Base-by-base conservation (phyloP, 92 coral and sea anemone genomes). In the Plumapathes pennacea region DNA sequence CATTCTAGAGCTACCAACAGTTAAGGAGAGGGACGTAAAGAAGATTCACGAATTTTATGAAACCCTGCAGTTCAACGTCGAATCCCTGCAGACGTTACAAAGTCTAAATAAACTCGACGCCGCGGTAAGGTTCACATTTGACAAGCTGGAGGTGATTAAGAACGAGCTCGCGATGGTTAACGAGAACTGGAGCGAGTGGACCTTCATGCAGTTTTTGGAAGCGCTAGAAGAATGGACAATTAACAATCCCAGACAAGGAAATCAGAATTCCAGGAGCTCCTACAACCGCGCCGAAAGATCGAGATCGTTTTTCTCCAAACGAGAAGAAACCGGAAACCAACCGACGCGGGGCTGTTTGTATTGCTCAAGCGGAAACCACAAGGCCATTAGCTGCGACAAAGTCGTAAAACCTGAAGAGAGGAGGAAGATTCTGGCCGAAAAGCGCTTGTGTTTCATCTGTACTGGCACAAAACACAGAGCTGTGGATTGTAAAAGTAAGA, bases 1-100 rank as follows among this genome's bases (percentile, higher is more conserved):
- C 59, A 80, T 80, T 14, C 59, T 81, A 0, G 89, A 82, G 20
- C 70, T 82, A 23, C 89, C 72, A 3, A 46, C 57, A 13, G 42
- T 82, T 23, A 54, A 31, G 15, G 89, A 63, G 54, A 31, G 66
- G 37, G 76, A 76, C 44, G 76, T 69, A 2, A 21, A 15, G 13
- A 75, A 60, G 51, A 76, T 82, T n/a, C 89, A 83, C 41, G 64
- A 54, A 10, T 76, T 70, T 49, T 82, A 76, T 39, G 84, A 82
- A 38, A 61, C 50, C 7, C 50, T 82, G 59, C 54, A 73, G 28
- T 74, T 55, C 50, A 81, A 81, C 55, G 88, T 81, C 13, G 82
- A 81, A 32, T 75, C 89, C 5, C 37, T 82, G 50, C 68, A 47
- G 48, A 80, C 87, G 45, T 14, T 80, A 5, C 26, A 43, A 54